These are phyloP conservation scores for Ariolimax columbianus DNA, from an alignment of 2,888 invertebrate genomes.

Conservation along the genomic window DNA sequence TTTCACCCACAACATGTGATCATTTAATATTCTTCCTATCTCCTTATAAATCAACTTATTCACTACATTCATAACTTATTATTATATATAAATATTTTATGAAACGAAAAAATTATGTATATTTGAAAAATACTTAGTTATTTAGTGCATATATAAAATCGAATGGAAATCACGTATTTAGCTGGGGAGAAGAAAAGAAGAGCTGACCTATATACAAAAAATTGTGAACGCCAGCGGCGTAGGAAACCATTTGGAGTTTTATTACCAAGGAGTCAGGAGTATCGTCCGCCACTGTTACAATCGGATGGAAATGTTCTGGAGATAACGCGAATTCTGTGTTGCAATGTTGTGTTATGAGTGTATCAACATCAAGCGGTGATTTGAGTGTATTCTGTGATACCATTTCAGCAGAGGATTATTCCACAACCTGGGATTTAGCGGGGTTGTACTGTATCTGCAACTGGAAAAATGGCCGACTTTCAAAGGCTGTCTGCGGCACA, in stretches of 20 bases:
- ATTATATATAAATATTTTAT: too few species aligned
- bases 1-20: not conserved
- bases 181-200: constrained; percentile 45
- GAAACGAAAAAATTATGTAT: too few species aligned
- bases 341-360: constrained; percentile 44
- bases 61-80: too few species aligned
- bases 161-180: too few species aligned
- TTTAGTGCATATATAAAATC: too few species aligned
- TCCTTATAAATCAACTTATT: too few species aligned
- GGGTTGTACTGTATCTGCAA: constrained; percentile 20
- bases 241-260: not conserved
- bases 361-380: constrained; percentile 25
- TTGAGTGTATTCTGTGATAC: constrained; percentile 38
- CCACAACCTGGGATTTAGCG: constrained; percentile 15
- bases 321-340: constrained; percentile 22
- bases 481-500: constrained; percentile 46
- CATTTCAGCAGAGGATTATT: constrained; percentile 32
- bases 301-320: too few species aligned
- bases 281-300: too few species aligned
- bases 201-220: constrained; percentile 38
- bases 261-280: too few species aligned
- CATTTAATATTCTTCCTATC: too few species aligned
- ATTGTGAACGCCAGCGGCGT: constrained; percentile 1
- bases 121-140: too few species aligned
- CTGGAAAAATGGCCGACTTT: constrained; percentile 62